Percentiles rank a stretch among this genome's conserved stretches.
Conservation (phyloP, 2,888 invertebrate genomes). For the Choreutis nemorana region DNA sequence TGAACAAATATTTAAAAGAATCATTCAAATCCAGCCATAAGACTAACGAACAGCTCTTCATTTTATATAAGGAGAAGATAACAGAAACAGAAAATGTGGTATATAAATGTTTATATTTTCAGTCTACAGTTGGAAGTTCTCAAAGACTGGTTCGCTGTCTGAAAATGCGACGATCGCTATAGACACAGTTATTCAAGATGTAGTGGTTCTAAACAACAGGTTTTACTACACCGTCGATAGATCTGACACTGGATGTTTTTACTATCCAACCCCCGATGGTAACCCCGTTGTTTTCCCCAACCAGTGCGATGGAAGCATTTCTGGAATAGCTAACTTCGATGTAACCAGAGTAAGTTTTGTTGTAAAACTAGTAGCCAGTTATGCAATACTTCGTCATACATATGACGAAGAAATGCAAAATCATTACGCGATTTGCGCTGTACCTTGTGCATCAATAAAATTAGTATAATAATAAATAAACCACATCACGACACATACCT, state of each 20-base stretch:
- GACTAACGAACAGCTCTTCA: no score
- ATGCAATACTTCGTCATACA: no score
- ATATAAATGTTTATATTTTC: conserved; percentile 13
- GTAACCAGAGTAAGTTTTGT: conserved; percentile 23
- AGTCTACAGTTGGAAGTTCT: conserved; percentile 52
- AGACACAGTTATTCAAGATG: conserved; percentile 19
- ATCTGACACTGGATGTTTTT: conserved; percentile 28
- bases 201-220: conserved; percentile 22
- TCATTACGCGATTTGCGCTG: no score
- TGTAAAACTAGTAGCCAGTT: no score
- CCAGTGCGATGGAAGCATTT: conserved; percentile 23
- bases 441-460: no score
- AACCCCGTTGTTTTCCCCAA: conserved; percentile 28
- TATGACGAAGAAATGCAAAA: no score
- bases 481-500: no score
- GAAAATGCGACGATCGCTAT: conserved; percentile 18
- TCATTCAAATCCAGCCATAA: no score
- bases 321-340: conserved; percentile 23
- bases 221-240: conserved; percentile 25
- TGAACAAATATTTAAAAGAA: no score
- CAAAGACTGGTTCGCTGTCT: conserved; percentile 25
- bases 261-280: conserved; percentile 21
- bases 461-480: no score
- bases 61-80: no score
- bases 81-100: no score